Base-by-base conservation (phyloP, 2,113 vertebrate genomes). In the Rhabdomys dilectus region DNA sequence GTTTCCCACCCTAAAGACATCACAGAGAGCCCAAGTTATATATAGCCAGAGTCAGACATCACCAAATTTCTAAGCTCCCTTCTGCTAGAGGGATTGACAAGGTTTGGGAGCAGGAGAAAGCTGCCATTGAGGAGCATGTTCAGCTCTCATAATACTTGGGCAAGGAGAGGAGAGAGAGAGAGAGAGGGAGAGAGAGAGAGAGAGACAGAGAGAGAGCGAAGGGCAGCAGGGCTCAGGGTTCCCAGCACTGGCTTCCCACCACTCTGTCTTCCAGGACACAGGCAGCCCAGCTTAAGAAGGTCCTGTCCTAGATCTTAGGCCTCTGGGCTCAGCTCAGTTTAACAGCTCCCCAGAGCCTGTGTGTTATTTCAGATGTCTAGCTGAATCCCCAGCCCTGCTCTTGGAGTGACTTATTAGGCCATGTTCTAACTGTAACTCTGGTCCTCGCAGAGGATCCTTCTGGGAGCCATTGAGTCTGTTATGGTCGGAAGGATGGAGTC, bases 221-320 rank as follows among this genome's bases (percentile, higher is more conserved):
- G 19, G 19, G 2, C 0, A 13, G 78, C 51, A 34, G 75, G 0
- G 29, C 36, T 84, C 29, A 4, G 21, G 6, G 24, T 17, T 60
- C 31, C 22, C 15, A 24, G 29, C 5, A 12, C 29, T 45, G 39
- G 12, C 31, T 81, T 72, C 13, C 73, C 0, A 4, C 15, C 31
- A 56, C 22, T 19, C 36, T 9, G 3, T 2, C 7, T 19, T 10
- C 10, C n/a, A 66, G 76, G 62, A 64, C 42, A 53, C 53, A 84
- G 66, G 86, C 31, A 68, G 22, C 60, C 78, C 48, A 17, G 2
- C 34, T 70, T 24, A n/a, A 93, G 73, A 31, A 62, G 9, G 17
- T 17, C 24, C 81, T 58, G n/a, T 53, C 64, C 42, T 88, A 75
- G 53, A 17, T 70, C n/a, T 68, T 29, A 29, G 0, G 1, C n/a